Conservation (phyloP, 2,888 invertebrate genomes). For the Spodoptera exigua region DNA sequence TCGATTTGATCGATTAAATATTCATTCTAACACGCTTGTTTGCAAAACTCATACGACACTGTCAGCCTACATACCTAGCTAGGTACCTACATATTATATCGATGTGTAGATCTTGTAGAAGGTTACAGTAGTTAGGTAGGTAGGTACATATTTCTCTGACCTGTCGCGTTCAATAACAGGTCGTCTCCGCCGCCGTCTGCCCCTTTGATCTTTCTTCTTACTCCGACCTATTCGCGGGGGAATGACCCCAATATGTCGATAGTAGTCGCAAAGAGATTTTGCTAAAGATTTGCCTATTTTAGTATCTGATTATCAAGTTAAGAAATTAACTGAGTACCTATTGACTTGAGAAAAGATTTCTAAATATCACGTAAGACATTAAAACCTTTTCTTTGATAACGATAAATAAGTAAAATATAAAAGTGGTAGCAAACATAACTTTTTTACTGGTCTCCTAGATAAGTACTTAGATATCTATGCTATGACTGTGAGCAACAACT, state of each 20-base stretch:
- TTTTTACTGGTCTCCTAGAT: no score
- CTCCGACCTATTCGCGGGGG: slow-evolving; percentile 79
- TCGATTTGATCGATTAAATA: no score
- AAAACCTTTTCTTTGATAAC: no score
- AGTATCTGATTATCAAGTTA: slow-evolving; percentile 64
- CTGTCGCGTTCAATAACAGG: slow-evolving; percentile 76
- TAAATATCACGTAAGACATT: no score
- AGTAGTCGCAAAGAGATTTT: slow-evolving; percentile 89
- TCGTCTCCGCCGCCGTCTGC: slow-evolving; percentile 74
- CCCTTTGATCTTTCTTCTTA: slow-evolving; percentile 77
- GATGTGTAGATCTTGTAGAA: not conserved
- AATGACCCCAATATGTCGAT: slow-evolving; percentile 88
- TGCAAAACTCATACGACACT: not conserved
- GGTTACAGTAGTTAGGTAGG: not conserved
- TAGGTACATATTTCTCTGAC: slow-evolving; percentile 51
- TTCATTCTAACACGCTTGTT: no score
- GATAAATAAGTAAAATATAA: no score
- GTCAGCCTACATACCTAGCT: not conserved
- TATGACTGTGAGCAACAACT: no score
- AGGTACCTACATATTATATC: no score
- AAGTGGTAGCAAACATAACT: no score
- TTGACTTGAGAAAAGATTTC: no score
- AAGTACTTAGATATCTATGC: no score
- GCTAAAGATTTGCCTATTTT: slow-evolving; percentile 85
- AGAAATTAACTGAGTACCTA: slow-evolving; percentile 2